These are phyloP conservation scores for Gymnosoma rotundatum DNA, from an alignment of 2,888 invertebrate genomes.

Conservation along the genomic window DNA sequence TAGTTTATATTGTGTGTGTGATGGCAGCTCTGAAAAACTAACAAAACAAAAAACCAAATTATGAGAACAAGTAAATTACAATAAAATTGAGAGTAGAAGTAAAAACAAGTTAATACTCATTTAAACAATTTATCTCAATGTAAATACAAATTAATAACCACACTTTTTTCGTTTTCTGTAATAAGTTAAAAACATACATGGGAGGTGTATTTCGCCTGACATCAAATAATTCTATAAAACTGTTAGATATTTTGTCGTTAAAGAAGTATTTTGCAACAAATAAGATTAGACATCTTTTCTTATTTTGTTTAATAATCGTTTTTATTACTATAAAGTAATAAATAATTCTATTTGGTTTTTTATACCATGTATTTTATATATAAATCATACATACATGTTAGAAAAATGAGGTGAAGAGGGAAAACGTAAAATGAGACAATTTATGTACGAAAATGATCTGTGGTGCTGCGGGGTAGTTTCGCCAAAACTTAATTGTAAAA, in stretches of 20 bases:
- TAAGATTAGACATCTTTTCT: not conserved
- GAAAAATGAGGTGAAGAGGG: not conserved
- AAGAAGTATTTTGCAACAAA: not conserved
- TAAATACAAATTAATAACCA: constrained; percentile 61
- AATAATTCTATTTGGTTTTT: not conserved
- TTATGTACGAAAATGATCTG: constrained; percentile 15
- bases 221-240: too few species aligned
- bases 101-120: constrained; percentile 47
- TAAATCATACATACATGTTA: constrained; percentile 35
- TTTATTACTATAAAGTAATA: not conserved
- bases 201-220: not conserved
- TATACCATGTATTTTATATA: constrained; percentile 35
- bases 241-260: not conserved
- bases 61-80: constrained; percentile 7
- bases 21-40: constrained; percentile 37
- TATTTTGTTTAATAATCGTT: not conserved
- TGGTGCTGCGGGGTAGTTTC: constrained; percentile 30
- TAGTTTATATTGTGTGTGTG: too few species aligned
- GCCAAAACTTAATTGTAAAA: too few species aligned
- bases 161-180: constrained; percentile 50
- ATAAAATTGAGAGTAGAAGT: constrained; percentile 37
- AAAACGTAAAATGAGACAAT: constrained; percentile 9
- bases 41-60: constrained; percentile 26
- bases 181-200: constrained; percentile 48
- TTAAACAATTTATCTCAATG: constrained; percentile 48